Evolutionary conservation across 2,113 vertebrate species (phyloP), one percentile per base, ranked within the genome.

Genomic region (Pogonocichla stellata): DNA sequence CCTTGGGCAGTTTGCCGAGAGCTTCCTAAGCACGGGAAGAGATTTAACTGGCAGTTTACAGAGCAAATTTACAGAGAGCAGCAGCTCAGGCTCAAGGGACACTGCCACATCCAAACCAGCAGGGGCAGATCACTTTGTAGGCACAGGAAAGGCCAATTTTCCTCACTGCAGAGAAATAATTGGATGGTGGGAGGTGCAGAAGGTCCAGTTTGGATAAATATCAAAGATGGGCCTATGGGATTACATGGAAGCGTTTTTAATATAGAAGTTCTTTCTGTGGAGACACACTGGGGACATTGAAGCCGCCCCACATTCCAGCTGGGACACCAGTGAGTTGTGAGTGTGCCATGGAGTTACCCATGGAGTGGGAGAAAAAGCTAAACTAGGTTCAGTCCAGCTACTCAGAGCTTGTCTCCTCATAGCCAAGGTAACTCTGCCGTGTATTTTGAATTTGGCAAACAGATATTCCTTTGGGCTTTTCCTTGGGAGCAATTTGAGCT

Each of bases 41-140:
- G 40, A 2, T 60, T 95, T 85, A 78, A 19, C 50, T 22, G 36
- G 22, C 33, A 91, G 45, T 92, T 92, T 82, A 61, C 60, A 88
- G 83, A 86, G 65, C 65, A 85, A 92, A 85, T 45, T 45, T 5
- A 88, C 6, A 9, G 48, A 50, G 33, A 60, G 40, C 40, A 38
- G 54, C 43, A 70, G 56, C 65, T 78, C 45, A n/a, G 54, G 36
- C 90, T 56, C 80, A 6, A 9, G 79, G 58, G 40, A 57, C 22
- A 3, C 19, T 6, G 58, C 18, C 43, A 28, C 5, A 5, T 13
- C 12, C 34, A 56, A 90, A 73, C 16, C 69, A 80, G 45, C 0
- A 4, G 19, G 79, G 82, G 29, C 34, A 77, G 64, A 67, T 8
- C 25, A n/a, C 0, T 0, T 2, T 60, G 61, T 5, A 56, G 61